phyloP scores from a whole-genome alignment of 2,113 vertebrate species.

The Pipra filicauda region DNA sequence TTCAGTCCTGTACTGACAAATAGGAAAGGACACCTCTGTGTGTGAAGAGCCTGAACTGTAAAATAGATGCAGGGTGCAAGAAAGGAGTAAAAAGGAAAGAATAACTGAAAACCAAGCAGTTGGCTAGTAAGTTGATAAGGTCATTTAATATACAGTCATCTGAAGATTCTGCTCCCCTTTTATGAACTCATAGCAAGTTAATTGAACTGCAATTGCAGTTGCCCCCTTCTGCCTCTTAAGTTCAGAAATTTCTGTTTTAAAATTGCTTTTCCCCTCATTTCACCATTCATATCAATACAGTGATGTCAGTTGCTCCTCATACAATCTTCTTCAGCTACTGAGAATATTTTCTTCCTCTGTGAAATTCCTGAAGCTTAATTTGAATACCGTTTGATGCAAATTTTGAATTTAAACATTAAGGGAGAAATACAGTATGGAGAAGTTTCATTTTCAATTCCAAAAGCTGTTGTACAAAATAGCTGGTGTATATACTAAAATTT shows the following conservation, averaged over 20 bases:
- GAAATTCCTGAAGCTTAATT: background rate
- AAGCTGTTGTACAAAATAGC: background rate
- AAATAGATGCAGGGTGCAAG: background rate
- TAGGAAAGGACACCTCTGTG: background rate
- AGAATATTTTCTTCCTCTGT: background rate
- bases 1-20: background rate
- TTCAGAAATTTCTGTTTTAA: background rate
- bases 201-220: background rate
- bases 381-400: background rate
- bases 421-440: background rate
- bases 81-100: background rate
- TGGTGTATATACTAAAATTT: background rate
- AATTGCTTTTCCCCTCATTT: background rate
- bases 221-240: background rate
- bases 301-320: background rate
- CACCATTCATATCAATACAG: background rate
- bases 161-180: background rate
- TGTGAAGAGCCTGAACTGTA: background rate
- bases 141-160: background rate
- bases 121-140: background rate
- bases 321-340: background rate
- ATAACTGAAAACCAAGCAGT: background rate
- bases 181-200: background rate
- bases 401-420: background rate
- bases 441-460: background rate